These are phyloP conservation scores for Spongia lamella DNA, from an alignment of 37 sponge, comb jelly and placozoan species.

Conservation along the genomic window DNA sequence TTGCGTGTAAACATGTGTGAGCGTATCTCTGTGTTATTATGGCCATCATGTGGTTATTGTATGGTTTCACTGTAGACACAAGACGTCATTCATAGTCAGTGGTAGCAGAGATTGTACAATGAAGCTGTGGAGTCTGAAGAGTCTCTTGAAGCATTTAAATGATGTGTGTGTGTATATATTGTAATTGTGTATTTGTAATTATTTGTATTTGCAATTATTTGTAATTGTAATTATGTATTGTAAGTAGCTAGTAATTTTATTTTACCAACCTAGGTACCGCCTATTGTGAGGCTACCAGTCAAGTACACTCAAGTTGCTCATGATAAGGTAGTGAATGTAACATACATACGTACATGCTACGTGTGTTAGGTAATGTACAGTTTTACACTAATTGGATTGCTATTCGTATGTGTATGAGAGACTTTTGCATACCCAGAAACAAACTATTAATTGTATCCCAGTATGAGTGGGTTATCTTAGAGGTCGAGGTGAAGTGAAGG, in stretches of 20 bases:
- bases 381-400: no score
- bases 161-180: background rate
- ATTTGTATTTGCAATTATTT: background rate
- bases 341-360: no score
- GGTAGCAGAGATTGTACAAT: slow-evolving; percentile 78
- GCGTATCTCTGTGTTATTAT: background rate
- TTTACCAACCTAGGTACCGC: no score
- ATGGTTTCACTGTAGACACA: slow-evolving; percentile 13
- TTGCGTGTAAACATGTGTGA: background rate
- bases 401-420: no score
- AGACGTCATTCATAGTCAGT: slow-evolving; percentile 63
- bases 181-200: no score
- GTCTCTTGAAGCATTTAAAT: background rate
- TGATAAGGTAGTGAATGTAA: slow-evolving; percentile 83
- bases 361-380: no score
- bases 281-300: slow-evolving; percentile 35
- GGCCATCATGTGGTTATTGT: background rate
- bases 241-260: no score
- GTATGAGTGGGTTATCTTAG: no score
- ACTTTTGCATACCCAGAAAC: no score
- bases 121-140: slow-evolving; percentile 74
- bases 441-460: no score
- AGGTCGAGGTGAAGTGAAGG: no score
- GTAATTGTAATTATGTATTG: no score
- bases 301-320: slow-evolving; percentile 80